Percentiles rank a stretch among this genome's conserved stretches.
Conservation (phyloP, 2,797 vertebrate species). For the Uromys caudimaculatus region DNA sequence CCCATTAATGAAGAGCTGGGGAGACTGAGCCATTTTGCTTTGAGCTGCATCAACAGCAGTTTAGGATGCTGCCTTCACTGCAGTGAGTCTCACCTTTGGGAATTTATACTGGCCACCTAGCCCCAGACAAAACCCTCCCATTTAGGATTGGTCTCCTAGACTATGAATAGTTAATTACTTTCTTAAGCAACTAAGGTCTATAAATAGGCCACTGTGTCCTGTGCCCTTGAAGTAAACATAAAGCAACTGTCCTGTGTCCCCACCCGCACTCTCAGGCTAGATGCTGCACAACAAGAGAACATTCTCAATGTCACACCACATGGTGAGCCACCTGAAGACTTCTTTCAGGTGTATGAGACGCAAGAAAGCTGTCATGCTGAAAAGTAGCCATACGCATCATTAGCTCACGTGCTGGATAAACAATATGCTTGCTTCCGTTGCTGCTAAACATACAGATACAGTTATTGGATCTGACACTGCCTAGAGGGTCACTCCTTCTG, state of each 20-base stretch:
- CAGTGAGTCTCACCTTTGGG: background rate
- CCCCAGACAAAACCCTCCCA: background rate
- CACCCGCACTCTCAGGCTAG: background rate
- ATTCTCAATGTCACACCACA: background rate
- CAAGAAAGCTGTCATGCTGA: background rate
- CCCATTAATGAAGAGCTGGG: background rate
- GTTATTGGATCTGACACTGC: background rate
- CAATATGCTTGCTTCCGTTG: background rate
- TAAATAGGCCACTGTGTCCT: background rate
- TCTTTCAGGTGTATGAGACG: background rate
- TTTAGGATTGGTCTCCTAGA: conserved; percentile 9
- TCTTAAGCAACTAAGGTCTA: background rate
- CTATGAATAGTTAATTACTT: background rate
- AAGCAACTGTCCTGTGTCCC: background rate
- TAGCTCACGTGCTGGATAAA: background rate
- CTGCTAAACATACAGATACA: background rate
- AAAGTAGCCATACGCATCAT: background rate
- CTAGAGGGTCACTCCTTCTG: background rate
- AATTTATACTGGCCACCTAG: background rate
- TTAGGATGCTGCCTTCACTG: background rate
- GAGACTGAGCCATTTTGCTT: background rate
- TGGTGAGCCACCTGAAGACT: conserved; percentile 7
- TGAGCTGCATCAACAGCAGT: background rate
- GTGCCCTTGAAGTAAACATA: background rate
- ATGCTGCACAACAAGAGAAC: background rate